A percentile compares a stretch with the other conserved stretches of the same genome.
Evolutionary conservation across 2,888 invertebrate species (phyloP).

Genomic region (Auanema sp.): DNA sequence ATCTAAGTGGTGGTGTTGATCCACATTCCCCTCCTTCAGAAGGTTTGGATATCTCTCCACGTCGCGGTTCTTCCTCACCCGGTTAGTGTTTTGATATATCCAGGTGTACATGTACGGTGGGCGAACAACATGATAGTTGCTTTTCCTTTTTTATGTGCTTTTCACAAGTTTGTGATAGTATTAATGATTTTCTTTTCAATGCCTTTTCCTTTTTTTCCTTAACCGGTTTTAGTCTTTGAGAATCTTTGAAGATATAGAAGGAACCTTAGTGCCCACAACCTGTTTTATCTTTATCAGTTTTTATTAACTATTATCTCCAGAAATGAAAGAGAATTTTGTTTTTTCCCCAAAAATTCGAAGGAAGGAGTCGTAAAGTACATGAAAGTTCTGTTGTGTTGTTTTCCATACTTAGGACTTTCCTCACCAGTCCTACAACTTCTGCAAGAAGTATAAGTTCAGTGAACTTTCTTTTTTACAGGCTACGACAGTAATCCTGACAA

Average conservation of each 20-base stretch:
- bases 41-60: slow-evolving; percentile 6
- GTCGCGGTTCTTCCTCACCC: slow-evolving; percentile 16
- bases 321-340: slow-evolving; percentile 4
- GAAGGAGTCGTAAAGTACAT: background rate
- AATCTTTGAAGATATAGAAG: slow-evolving; percentile 1
- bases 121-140: too few relatives aligned
- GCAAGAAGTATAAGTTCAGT: too few relatives aligned
- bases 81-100: slow-evolving; percentile 3
- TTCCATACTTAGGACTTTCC: too few relatives aligned
- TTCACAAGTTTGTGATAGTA: background rate
- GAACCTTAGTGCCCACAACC: background rate
- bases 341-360: background rate
- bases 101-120: too few relatives aligned
- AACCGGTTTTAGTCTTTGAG: slow-evolving; percentile 1
- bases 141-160: background rate
- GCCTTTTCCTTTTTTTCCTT: background rate
- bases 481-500: slow-evolving; percentile 9
- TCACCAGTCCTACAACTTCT: too few relatives aligned
- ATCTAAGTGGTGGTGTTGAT: slow-evolving; percentile 9
- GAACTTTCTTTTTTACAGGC: slow-evolving; percentile 1
- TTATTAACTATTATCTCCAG: background rate
- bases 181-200: background rate
- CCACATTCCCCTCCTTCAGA: slow-evolving; percentile 6
- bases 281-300: background rate
- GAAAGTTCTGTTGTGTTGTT: background rate